Base-by-base conservation (phyloP, 2,113 vertebrate genomes). In the Felis chaus region DNA sequence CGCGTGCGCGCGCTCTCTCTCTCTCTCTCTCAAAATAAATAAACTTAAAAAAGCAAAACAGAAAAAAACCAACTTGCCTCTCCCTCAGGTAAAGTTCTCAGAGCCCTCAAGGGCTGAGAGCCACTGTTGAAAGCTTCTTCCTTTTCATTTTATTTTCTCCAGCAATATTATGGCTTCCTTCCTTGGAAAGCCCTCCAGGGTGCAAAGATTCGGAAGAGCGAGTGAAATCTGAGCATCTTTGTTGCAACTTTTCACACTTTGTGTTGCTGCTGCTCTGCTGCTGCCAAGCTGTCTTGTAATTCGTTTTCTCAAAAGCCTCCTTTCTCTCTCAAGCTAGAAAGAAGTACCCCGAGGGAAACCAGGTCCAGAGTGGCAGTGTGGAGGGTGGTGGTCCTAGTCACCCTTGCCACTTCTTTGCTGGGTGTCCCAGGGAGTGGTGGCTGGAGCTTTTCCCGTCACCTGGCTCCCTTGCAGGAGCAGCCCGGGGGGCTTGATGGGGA, bases 301-400 rank as follows among this genome's bases (percentile, higher is more conserved):
- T 8, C 0, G 3, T 91, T 84, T 93, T 78, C 88, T 93, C 53
- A 81, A 68, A 68, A 66, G 36, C 68, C 11, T 39, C 7, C 57
- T 85, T 48, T 66, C 48, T 79, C 66, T 8, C 2, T 79, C 61
- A 7, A 79, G 4, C 80, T 69, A 53, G 83, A 48, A 87, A 93
- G 39, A 71, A 78, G 74, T 41, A 1, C 83, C 86, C 68, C 39
- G 5, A 36, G 80, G 76, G 78, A 41, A 86, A 89, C 74, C 61
- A 33, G 82, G 86, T 36, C 74, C 93, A 63, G 86, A 85, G 45
- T 74, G 93, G 68, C 4, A 80, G 84, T 94, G 85, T 91, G 84
- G 74, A 41, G 18, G 29, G 65, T 33, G 36, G 11, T 27, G 41
- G n/a, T 81, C 88, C 93, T 81, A 65, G 69, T 69, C 45, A 45